Evolutionary conservation across 2,888 invertebrate species (phyloP).

Genomic region (Tricholauxania praeusta): DNA sequence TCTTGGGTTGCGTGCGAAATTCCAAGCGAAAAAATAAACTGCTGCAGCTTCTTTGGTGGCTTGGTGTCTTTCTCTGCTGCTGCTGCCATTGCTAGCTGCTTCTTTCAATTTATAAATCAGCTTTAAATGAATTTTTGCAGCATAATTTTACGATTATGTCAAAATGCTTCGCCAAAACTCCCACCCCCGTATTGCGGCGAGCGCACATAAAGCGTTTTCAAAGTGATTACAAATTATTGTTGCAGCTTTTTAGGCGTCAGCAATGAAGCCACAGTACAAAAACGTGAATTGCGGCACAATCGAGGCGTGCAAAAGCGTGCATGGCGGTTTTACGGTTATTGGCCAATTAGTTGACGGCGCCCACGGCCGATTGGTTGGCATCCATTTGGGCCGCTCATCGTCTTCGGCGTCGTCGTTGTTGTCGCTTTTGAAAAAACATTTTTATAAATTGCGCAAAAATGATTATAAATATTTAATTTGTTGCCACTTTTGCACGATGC

Average conservation of each 20-base stretch:
- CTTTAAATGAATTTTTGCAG: constrained; percentile 16
- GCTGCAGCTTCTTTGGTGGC: background rate
- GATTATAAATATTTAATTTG: constrained; percentile 14
- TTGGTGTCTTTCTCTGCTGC: background rate
- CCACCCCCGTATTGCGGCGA: background rate
- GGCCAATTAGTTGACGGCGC: background rate
- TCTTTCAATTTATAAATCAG: constrained; percentile 27
- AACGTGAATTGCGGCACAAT: background rate
- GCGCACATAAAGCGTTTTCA: constrained; percentile 12
- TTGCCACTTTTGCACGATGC: background rate
- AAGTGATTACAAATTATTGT: constrained; percentile 27
- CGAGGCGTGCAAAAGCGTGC: background rate
- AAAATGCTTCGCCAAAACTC: background rate
- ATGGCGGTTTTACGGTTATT: constrained; percentile 3
- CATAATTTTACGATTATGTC: constrained; percentile 18
- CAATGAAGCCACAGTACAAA: background rate
- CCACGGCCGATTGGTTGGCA: background rate
- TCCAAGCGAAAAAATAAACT: background rate
- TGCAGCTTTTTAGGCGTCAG: constrained; percentile 21
- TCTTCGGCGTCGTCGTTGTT: too few relatives aligned
- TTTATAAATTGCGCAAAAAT: constrained; percentile 21
- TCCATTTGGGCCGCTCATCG: background rate
- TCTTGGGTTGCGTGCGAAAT: background rate
- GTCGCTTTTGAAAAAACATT: too few relatives aligned
- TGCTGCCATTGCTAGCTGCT: background rate